These are phyloP conservation scores for Allacma fusca DNA, from an alignment of 2,888 invertebrate genomes.

Conservation along the genomic window DNA sequence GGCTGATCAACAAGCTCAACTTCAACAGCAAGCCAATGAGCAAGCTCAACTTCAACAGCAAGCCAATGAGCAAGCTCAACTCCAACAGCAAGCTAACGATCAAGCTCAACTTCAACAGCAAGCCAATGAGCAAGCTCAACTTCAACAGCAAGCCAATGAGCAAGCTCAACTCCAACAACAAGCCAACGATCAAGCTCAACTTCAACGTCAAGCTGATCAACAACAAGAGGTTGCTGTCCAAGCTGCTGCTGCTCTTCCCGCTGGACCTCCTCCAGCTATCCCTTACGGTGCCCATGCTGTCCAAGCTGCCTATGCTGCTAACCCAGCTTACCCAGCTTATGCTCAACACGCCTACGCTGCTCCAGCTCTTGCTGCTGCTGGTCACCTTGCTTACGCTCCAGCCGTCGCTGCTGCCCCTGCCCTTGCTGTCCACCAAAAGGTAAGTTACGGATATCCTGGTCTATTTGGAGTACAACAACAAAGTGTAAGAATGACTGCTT, in stretches of 20 bases:
- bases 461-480: too few species aligned
- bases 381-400: conserved; percentile 42
- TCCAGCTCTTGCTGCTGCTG: conserved; percentile 46
- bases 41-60: conserved; percentile 28
- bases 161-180: conserved; percentile 37
- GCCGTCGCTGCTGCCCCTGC: conserved; percentile 27
- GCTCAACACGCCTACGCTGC: conserved; percentile 55
- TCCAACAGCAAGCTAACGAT: conserved; percentile 23
- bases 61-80: conserved; percentile 17
- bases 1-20: conserved; percentile 26
- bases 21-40: background rate
- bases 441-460: conserved; percentile 29
- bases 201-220: conserved; percentile 24
- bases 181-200: conserved; percentile 16
- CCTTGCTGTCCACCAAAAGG: conserved; percentile 58
- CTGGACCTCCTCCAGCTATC: conserved; percentile 63
- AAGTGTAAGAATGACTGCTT: background rate
- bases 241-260: conserved; percentile 62
- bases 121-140: conserved; percentile 22
- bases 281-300: conserved; percentile 47
- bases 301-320: conserved; percentile 39
- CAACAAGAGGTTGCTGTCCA: conserved; percentile 48
- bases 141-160: conserved; percentile 35
- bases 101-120: conserved; percentile 13
- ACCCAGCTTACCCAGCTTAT: conserved; percentile 33